Base-by-base conservation (phyloP, 2,797 vertebrate species). In the Eulemur mongoz region DNA sequence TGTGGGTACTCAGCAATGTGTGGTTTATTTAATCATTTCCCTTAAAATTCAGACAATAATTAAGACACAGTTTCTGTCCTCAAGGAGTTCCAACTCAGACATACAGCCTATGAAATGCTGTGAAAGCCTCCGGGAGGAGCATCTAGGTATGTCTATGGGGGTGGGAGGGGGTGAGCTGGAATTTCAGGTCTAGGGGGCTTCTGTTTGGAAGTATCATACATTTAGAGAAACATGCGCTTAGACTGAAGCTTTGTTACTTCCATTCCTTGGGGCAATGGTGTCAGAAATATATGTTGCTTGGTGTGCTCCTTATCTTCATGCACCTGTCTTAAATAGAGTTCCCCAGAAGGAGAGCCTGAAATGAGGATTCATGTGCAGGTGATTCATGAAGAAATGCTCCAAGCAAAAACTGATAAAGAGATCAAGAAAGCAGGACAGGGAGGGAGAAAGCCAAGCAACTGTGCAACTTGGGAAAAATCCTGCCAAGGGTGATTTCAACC, bases 21-120 rank as follows among this genome's bases (percentile, higher is more conserved):
- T 27, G 40, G 12, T 43, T 76, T 81, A 52, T 78, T 88, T 23
- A 25, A 7, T 43, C 22, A 14, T 85, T 83, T 84, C 38, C 35
- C 13, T 84, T 84, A 89, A 75, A 65, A 67, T 91, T 43, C 32
- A 78, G 40, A 30, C 30, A 52, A 17, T 65, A 88, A 22, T 30
- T 23, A 81, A 65, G 70, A 81, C 25, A 67, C 8, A 35, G 32
- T 52, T 57, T 30, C 5, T 59, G 27, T 1, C 27, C 23, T 91
- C 38, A 13, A 65, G 13, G 70, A 79, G 25, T 50, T 88, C 43
- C 59, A 59, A 79, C 35, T 54, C 22, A 61, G 59, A n/a, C 38
- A 2, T 10, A 15, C 1, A 18, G 11, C 70, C 54, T 59, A 2
- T 7, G n/a, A 7, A 22, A 57, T 23, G 76, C 35, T 35, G 25